These are phyloP conservation scores for Hirudo medicinalis DNA, from an alignment of 1,140 invertebrate species.

Conservation along the genomic window DNA sequence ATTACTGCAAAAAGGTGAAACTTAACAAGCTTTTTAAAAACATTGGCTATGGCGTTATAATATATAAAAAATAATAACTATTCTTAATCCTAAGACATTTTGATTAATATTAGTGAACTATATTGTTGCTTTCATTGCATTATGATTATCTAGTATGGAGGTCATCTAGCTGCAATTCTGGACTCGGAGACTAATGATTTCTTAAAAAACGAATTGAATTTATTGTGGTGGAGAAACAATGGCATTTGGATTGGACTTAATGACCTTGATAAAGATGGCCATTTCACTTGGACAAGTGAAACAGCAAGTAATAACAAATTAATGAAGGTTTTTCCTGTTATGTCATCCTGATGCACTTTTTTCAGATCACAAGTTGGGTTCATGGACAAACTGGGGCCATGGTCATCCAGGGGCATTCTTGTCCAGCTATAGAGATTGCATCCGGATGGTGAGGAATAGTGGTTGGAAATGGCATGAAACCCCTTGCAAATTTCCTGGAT, in stretches of 20 bases:
- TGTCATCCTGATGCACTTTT: too few species aligned
- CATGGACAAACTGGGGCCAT: constrained; percentile 16
- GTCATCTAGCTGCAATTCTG: constrained; percentile 10
- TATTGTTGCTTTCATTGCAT: too few species aligned
- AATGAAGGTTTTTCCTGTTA: too few species aligned
- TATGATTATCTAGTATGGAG: constrained; percentile 4
- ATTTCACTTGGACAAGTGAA: constrained; percentile 4
- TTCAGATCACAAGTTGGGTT: too few species aligned
- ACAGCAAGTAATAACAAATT: not conserved
- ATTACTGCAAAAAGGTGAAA: constrained; percentile 16
- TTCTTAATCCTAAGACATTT: too few species aligned
- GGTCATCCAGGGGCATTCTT: constrained; percentile 20
- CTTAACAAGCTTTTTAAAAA: too few species aligned
- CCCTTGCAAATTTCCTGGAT: constrained; percentile 11
- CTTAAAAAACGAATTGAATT: constrained; percentile 16
- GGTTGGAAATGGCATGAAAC: constrained; percentile 22
- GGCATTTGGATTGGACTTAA: constrained; percentile 22
- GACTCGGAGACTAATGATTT: constrained; percentile 15
- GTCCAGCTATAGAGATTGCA: constrained; percentile 19
- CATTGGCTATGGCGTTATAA: too few species aligned
- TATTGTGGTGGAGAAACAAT: constrained; percentile 20
- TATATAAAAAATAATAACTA: too few species aligned
- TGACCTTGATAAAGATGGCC: constrained; percentile 4
- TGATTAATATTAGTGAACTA: too few species aligned
- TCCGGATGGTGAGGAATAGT: constrained; percentile 17